Evolutionary conservation across 2,888 invertebrate species (phyloP).

Genomic region (Meliscaeva auricollis): DNA sequence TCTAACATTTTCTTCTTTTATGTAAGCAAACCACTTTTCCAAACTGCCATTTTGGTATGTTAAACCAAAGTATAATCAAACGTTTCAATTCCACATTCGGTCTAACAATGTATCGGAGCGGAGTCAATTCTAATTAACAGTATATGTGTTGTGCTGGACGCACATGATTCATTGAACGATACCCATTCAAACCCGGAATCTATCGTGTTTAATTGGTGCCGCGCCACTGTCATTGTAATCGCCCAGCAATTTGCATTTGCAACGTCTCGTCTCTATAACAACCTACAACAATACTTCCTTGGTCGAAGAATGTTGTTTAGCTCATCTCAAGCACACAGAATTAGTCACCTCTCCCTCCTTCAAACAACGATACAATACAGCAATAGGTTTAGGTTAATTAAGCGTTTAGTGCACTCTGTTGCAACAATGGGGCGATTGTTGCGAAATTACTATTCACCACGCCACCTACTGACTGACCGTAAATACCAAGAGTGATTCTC

Average conservation of each 20-base stretch:
- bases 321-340: constrained; percentile 14
- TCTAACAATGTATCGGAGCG: constrained; percentile 26
- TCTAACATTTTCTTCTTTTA: constrained; percentile 10
- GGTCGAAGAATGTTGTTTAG: constrained; percentile 45
- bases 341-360: constrained; percentile 15
- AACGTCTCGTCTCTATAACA: background rate
- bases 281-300: constrained; percentile 37
- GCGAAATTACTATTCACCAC: constrained; percentile 70
- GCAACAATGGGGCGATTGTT: constrained; percentile 37
- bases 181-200: constrained; percentile 43
- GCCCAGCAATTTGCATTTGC: constrained; percentile 56
- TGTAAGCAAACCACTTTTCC: constrained; percentile 14
- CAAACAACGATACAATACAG: constrained; percentile 32
- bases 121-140: constrained; percentile 64
- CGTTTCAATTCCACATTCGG: constrained; percentile 42
- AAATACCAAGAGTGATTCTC: constrained; percentile 37
- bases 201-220: constrained; percentile 52
- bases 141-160: background rate
- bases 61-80: constrained; percentile 32
- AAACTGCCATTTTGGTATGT: background rate
- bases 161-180: constrained; percentile 54
- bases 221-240: constrained; percentile 55
- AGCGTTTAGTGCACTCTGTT: constrained; percentile 61
- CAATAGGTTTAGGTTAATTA: constrained; percentile 57
- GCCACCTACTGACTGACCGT: background rate